phyloP scores from a whole-genome alignment of 2,797 vertebrate species.

The Malacoraja senta region DNA sequence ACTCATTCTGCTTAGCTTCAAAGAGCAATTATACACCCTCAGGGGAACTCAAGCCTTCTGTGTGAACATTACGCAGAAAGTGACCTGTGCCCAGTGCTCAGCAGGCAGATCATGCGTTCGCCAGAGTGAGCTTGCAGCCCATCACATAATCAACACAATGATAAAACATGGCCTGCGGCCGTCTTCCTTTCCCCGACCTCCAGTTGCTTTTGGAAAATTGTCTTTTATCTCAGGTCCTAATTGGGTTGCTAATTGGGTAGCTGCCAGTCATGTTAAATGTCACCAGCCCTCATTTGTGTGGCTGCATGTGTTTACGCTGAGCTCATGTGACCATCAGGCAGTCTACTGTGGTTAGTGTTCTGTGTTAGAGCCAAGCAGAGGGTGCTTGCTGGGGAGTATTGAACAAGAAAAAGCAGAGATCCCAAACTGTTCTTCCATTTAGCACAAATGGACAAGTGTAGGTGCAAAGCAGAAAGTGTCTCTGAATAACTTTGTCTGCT shows the following conservation, averaged over 20 bases:
- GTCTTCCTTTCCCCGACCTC: background rate
- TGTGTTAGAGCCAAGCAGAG: background rate
- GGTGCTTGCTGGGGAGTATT: background rate
- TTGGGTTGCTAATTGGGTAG: background rate
- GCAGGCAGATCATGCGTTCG: background rate
- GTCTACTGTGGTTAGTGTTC: too few species aligned
- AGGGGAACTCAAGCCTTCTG: background rate
- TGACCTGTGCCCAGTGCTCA: background rate
- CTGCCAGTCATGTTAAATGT: background rate
- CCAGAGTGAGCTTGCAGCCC: background rate
- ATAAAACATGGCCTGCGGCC: background rate
- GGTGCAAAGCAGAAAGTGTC: too few species aligned
- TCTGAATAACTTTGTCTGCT: too few species aligned
- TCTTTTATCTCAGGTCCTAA: background rate
- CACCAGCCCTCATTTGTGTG: background rate
- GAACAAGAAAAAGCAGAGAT: background rate
- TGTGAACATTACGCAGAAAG: background rate
- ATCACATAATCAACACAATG: background rate
- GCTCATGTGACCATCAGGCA: background rate
- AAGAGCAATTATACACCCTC: background rate
- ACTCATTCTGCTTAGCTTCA: too few species aligned
- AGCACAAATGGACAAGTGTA: background rate
- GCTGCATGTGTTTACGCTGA: background rate
- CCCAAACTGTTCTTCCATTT: background rate
- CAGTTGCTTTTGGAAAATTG: background rate